A percentile compares a stretch with the other conserved stretches of the same genome.
These are phyloP conservation scores for Cryptocephalus moraei DNA, from an alignment of 2,888 invertebrate genomes.

Conservation along the genomic window DNA sequence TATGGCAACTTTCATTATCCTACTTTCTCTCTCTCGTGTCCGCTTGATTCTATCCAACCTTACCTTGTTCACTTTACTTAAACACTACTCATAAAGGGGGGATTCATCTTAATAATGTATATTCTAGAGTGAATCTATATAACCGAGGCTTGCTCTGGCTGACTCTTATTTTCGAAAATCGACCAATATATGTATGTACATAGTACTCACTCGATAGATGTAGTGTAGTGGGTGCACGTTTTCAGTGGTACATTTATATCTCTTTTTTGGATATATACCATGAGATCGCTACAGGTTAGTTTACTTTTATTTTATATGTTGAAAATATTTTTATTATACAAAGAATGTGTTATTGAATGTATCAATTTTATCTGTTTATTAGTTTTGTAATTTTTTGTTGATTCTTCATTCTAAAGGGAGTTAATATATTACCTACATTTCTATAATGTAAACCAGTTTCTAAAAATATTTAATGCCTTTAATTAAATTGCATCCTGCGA, in stretches of 20 bases:
- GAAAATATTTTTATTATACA: slow-evolving; percentile 2
- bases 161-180: slow-evolving; percentile 24
- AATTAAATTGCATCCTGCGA: too few relatives aligned
- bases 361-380: too few relatives aligned
- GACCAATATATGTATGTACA: slow-evolving; percentile 17
- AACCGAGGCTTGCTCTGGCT: slow-evolving; percentile 18
- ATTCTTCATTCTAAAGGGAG: too few relatives aligned
- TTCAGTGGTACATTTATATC: slow-evolving; percentile 14
- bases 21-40: slow-evolving; percentile 30
- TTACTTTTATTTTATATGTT: neutral
- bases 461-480: too few relatives aligned
- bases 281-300: slow-evolving; percentile 26
- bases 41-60: slow-evolving; percentile 23
- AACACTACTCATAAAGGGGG: slow-evolving; percentile 14
- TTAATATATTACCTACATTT: too few relatives aligned
- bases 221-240: slow-evolving; percentile 10
- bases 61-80: slow-evolving; percentile 11
- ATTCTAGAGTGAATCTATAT: slow-evolving; percentile 27
- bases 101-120: slow-evolving; percentile 15
- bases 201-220: slow-evolving; percentile 5
- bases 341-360: too few relatives aligned
- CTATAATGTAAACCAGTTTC: too few relatives aligned
- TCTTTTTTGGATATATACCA: slow-evolving; percentile 23
- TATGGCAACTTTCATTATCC: slow-evolving; percentile 30
- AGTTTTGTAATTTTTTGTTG: too few relatives aligned